phyloP scores from a whole-genome alignment of 1,140 invertebrate genomes.

The Euwallacea fornicatus region DNA sequence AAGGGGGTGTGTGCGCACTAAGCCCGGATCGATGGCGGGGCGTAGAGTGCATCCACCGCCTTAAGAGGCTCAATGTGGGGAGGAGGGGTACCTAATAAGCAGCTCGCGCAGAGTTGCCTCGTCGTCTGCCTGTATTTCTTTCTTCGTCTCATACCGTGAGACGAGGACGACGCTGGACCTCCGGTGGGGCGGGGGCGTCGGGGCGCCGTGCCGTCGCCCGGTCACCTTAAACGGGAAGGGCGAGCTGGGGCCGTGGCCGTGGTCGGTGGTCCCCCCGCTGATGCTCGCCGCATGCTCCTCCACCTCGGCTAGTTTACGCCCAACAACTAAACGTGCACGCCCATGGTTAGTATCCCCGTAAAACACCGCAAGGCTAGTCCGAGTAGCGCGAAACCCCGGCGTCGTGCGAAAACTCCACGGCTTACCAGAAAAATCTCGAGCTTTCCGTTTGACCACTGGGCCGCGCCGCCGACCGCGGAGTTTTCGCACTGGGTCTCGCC shows the following conservation, averaged over 20 bases:
- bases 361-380: too few relatives aligned
- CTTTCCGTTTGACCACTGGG: too few relatives aligned
- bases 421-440: too few relatives aligned
- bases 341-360: neutral
- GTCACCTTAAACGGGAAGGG: conserved; percentile 40
- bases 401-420: too few relatives aligned
- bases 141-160: conserved; percentile 54
- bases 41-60: too few relatives aligned
- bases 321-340: neutral
- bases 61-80: too few relatives aligned
- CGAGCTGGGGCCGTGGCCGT: conserved; percentile 51
- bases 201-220: conserved; percentile 41
- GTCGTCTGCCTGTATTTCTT: conserved; percentile 71
- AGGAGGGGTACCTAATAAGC: conserved; percentile 74
- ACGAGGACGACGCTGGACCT: conserved; percentile 37
- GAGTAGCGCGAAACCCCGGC: too few relatives aligned
- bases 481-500: too few relatives aligned
- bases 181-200: conserved; percentile 45
- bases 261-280: conserved; percentile 48
- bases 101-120: conserved; percentile 83
- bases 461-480: too few relatives aligned
- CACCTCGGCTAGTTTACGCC: conserved; percentile 50
- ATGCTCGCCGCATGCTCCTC: conserved; percentile 52
- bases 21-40: too few relatives aligned
- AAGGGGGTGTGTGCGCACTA: too few relatives aligned